Conservation (phyloP, 2,888 invertebrate species). For the Iselma pallidipennis region DNA sequence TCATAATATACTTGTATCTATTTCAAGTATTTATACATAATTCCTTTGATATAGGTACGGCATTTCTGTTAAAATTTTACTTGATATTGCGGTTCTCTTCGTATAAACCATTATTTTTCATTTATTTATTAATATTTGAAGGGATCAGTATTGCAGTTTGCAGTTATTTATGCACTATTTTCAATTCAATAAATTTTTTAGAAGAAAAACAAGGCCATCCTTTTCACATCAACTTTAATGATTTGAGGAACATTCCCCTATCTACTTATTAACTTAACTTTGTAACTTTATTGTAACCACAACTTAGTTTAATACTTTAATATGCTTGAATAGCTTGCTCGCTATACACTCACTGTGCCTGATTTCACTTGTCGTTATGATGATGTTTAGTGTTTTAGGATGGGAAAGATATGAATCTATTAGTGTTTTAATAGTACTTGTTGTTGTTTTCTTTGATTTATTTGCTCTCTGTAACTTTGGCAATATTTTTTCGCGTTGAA, state of each 20-base stretch:
- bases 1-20: no score
- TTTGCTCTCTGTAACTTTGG: no score
- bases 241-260: neutral
- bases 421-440: neutral
- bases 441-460: no score
- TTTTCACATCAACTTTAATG: neutral
- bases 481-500: no score
- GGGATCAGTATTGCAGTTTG: no score
- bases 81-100: no score
- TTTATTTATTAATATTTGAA: no score
- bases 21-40: no score
- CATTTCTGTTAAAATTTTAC: no score
- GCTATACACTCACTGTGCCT: neutral
- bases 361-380: constrained; percentile 4
- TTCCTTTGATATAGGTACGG: no score
- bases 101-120: no score
- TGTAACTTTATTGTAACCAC: constrained; percentile 25
- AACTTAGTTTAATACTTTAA: constrained; percentile 27
- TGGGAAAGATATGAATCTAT: neutral
- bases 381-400: neutral
- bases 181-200: neutral
- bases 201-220: neutral
- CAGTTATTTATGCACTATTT: no score
- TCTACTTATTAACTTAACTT: constrained; percentile 19
- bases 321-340: constrained; percentile 18